A percentile compares a stretch with the other conserved stretches of the same genome.
Conservation (phyloP, 2,888 invertebrate species). For the Apocheima hispidaria region DNA sequence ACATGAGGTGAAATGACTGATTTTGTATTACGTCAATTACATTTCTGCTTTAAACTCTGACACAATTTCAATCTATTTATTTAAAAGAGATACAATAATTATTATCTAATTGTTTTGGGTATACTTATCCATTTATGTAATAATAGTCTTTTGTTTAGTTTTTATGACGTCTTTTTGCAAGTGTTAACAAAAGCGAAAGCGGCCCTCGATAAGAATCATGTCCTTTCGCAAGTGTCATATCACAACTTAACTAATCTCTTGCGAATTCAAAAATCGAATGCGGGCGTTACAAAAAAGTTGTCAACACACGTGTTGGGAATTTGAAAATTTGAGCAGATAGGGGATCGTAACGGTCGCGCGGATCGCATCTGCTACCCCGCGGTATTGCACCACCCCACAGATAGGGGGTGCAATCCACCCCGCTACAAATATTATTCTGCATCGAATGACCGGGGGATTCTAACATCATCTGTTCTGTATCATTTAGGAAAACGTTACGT, state of each 20-base stretch:
- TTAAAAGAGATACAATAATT: not conserved
- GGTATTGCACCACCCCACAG: constrained; percentile 50
- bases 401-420: constrained; percentile 46
- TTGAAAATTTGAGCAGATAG: constrained; percentile 77
- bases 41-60: not conserved
- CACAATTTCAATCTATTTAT: not conserved
- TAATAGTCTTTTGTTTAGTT: not conserved
- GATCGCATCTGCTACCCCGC: constrained; percentile 74
- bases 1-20: constrained; percentile 13
- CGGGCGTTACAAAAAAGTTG: constrained; percentile 77
- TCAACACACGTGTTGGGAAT: constrained; percentile 82
- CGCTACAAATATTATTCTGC: constrained; percentile 49
- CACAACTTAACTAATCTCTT: constrained; percentile 35
- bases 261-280: constrained; percentile 64
- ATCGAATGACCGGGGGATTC: constrained; percentile 61
- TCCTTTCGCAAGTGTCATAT: constrained; percentile 38
- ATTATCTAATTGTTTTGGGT: too few species aligned
- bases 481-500: constrained; percentile 35
- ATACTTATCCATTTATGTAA: not conserved
- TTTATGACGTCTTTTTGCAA: not conserved
- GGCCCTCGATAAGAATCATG: constrained; percentile 35
- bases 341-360: constrained; percentile 79
- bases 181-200: constrained; percentile 30
- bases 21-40: constrained; percentile 1
- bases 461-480: constrained; percentile 61